Percentiles rank a stretch among this genome's conserved stretches.
phyloP scores from a whole-genome alignment of 2,888 invertebrate genomes.

The Macrosiphum euphorbiae region DNA sequence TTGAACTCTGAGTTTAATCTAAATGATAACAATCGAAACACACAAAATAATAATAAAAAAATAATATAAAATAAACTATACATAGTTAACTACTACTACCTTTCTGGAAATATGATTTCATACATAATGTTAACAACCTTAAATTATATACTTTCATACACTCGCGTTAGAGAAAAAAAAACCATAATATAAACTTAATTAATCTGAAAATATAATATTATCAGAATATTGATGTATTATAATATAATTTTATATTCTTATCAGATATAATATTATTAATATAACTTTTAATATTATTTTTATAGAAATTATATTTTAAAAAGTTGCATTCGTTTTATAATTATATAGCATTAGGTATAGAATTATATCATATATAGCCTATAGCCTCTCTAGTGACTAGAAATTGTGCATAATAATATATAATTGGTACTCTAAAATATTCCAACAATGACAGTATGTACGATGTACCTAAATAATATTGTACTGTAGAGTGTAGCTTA shows the following conservation, averaged over 20 bases:
- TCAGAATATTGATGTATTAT: not conserved
- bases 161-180: not conserved
- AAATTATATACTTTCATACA: not conserved
- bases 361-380: no score
- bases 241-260: not conserved
- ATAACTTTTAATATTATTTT: not conserved
- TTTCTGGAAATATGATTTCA: not conserved
- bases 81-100: not conserved
- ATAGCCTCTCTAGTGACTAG: not conserved
- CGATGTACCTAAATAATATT: not conserved
- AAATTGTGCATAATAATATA: not conserved
- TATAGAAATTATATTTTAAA: not conserved
- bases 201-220: not conserved
- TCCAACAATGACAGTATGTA: not conserved
- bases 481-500: not conserved
- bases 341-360: no score
- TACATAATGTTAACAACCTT: not conserved
- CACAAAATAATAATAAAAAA: conserved; percentile 1
- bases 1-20: not conserved
- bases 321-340: not conserved
- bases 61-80: not conserved
- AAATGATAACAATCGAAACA: not conserved
- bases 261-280: not conserved
- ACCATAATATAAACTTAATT: not conserved
- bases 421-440: not conserved